A percentile compares a stretch with the other conserved stretches of the same genome.
phyloP scores from a whole-genome alignment of 2,888 invertebrate genomes.

The Agriopis marginaria region DNA sequence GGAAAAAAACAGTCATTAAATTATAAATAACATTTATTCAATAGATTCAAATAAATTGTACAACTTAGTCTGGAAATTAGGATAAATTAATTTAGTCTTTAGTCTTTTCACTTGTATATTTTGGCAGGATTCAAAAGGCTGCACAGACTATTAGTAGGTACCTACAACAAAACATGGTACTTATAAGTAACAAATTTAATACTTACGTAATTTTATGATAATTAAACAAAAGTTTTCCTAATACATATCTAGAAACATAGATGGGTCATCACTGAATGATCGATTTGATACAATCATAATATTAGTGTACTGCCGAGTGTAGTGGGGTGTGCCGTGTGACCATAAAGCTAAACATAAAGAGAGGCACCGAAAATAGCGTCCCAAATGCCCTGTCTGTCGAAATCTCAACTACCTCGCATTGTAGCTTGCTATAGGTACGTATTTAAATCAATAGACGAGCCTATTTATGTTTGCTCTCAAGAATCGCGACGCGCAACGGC shows the following conservation, averaged over 20 bases:
- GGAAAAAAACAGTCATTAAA: neutral
- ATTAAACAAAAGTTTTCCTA: neutral
- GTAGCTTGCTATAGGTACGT: no score
- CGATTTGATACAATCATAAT: no score
- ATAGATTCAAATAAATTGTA: constrained; percentile 11
- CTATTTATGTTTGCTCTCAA: no score
- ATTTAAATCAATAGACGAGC: no score
- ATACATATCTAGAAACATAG: neutral
- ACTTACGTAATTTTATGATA: no score
- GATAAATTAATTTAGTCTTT: neutral
- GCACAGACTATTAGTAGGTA: neutral
- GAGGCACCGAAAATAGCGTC: no score
- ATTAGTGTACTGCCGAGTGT: no score
- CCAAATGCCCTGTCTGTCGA: no score
- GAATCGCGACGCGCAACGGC: no score
- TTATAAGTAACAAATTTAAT: neutral
- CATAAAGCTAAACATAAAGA: no score
- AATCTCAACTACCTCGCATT: no score
- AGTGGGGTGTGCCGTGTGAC: no score
- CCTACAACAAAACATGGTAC: neutral
- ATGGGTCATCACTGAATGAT: neutral
- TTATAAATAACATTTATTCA: constrained; percentile 6
- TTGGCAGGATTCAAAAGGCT: neutral
- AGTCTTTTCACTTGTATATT: neutral
- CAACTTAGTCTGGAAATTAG: neutral